Percentiles rank a stretch among this genome's conserved stretches.
phyloP scores from a whole-genome alignment of 2,797 vertebrate species.

The Acipenser oxyrinchus region DNA sequence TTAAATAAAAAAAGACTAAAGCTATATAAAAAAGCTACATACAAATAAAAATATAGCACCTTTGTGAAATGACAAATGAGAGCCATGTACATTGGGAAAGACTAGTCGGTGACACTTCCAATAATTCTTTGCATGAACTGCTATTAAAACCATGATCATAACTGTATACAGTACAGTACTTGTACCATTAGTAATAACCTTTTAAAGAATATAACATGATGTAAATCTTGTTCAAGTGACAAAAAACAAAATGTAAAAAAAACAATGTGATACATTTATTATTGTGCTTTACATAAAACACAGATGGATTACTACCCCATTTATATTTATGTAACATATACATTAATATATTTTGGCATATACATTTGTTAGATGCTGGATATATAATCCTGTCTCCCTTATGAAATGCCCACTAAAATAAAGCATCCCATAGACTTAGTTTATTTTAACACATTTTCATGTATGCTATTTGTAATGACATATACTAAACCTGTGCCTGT shows the following conservation, averaged over 20 bases:
- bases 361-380: too few relatives aligned
- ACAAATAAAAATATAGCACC: slow-evolving; percentile 57
- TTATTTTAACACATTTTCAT: too few relatives aligned
- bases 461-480: too few relatives aligned
- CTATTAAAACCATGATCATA: too few relatives aligned
- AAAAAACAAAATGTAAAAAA: slow-evolving; percentile 14
- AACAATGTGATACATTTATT: slow-evolving; percentile 35
- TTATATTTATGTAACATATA: slow-evolving; percentile 9
- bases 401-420: too few relatives aligned
- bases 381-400: too few relatives aligned
- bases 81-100: slow-evolving; percentile 15
- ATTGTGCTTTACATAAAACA: slow-evolving; percentile 54
- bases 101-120: too few relatives aligned
- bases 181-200: neutral
- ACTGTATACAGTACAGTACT: too few relatives aligned
- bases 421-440: too few relatives aligned
- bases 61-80: slow-evolving; percentile 52
- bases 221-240: neutral
- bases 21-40: slow-evolving; percentile 7
- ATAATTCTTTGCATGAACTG: too few relatives aligned
- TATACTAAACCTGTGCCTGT: too few relatives aligned
- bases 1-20: slow-evolving; percentile 14
- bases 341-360: too few relatives aligned
- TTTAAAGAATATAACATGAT: slow-evolving; percentile 16
- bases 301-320: slow-evolving; percentile 30